phyloP scores from a whole-genome alignment of 2,888 invertebrate species.

The Hyposoter didymator region DNA sequence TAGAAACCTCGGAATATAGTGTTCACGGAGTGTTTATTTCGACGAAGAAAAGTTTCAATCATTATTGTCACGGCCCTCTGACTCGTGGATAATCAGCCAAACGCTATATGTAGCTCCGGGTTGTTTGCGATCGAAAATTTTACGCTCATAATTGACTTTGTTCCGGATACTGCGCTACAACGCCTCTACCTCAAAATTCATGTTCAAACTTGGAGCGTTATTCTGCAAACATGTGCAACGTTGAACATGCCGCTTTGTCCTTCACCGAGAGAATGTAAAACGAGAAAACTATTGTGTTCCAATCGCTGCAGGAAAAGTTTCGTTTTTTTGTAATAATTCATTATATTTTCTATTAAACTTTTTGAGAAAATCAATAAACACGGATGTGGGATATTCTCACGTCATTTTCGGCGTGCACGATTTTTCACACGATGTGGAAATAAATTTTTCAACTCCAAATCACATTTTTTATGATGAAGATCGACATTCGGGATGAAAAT shows the following conservation, averaged over 20 bases:
- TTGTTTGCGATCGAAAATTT: constrained; percentile 37
- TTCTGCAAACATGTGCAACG: neutral
- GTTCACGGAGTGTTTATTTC: constrained; percentile 39
- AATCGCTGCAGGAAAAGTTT: neutral
- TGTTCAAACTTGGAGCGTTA: neutral
- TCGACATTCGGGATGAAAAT: no score
- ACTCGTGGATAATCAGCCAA: constrained; percentile 41
- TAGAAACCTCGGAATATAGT: constrained; percentile 23
- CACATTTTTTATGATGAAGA: no score
- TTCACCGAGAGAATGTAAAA: neutral
- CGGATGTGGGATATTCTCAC: no score
- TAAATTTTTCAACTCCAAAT: no score
- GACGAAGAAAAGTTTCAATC: constrained; percentile 30
- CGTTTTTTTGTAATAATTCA: neutral
- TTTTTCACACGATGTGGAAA: no score
- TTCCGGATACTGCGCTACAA: neutral
- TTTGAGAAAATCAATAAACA: no score
- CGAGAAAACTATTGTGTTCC: neutral
- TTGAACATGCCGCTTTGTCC: neutral
- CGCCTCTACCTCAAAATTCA: neutral
- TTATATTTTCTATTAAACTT: neutral
- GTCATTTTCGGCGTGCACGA: no score
- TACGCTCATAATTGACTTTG: constrained; percentile 32
- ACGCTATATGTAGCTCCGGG: neutral
- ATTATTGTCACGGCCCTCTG: constrained; percentile 1